Base-by-base conservation (phyloP, 1,140 invertebrate species). In the Chlorops oryzae region DNA sequence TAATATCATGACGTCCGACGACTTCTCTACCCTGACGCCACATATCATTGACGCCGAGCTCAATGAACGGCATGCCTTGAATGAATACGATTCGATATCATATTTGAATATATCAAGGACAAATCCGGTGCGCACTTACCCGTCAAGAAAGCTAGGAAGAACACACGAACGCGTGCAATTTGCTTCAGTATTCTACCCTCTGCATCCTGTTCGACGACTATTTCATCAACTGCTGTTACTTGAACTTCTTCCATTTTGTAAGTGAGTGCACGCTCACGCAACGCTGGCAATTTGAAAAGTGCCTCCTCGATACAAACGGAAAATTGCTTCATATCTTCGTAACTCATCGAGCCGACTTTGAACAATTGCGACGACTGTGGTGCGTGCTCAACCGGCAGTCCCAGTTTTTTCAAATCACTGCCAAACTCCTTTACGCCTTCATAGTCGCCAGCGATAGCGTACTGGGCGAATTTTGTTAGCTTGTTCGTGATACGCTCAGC, bases 221-320 rank as follows among this genome's bases (percentile, higher is more conserved):
- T 81, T 74, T 99, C 97, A 75, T 99, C 97, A 24, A 97, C 92
- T 2, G 92, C 90, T 10, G 90, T 93, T 28, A 96, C 85, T 71
- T 98, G 96, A 5, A 98, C 82, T 76, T 99, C 97, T 72, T 99
- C 96, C 79, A 96, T 95, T 70, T 96, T 97, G 74, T 99, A 99
- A 49, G 84, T 88, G 9, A 98, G 77, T 0, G 94, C 89, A 40
- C 90, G 80, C 63, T 96, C 92, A 28, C 94, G 77, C 59, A 93
- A 85, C 9, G 88, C 88, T 1, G 81, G 65, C 55, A 96, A 75
- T 48, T 80, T 83, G 72, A 96, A 97, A 24, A 96, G 75, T 35
- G 84, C 84, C 75, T 98, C 92, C 72, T 98, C 94, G 37, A 98
- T 82, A 50, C 83, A 84, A 50, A 84, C 77, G 2, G 90, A 90